phyloP scores from a whole-genome alignment of 2,113 vertebrate species.

The Baryphthengus martii region DNA sequence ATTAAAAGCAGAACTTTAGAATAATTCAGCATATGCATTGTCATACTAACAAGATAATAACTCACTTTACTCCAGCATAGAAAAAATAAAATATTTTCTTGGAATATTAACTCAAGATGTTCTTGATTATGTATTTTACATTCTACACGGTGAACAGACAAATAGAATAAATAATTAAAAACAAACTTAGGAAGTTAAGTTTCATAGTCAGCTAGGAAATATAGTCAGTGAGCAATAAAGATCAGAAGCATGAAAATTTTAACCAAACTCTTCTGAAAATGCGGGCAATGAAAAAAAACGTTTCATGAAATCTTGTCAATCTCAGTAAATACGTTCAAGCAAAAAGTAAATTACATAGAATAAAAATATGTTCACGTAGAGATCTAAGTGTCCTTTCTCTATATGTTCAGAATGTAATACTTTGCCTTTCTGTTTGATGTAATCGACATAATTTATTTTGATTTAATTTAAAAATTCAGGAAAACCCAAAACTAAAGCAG shows the following conservation, averaged over 20 bases:
- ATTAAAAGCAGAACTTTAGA: constrained; percentile 24
- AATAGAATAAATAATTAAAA: neutral
- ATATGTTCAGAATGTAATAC: neutral
- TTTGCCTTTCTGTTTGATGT: neutral
- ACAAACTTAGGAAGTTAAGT: neutral
- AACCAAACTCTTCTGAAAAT: neutral
- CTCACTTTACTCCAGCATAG: neutral
- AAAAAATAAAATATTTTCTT: neutral
- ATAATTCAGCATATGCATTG: neutral
- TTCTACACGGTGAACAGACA: neutral
- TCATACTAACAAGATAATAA: neutral
- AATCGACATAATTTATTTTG: neutral
- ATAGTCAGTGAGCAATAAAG: neutral
- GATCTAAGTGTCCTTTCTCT: neutral
- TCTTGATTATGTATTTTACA: neutral
- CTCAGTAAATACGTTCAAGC: neutral
- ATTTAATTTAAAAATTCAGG: neutral
- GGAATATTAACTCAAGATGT: neutral
- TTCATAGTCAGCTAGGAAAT: neutral
- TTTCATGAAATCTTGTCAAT: neutral
- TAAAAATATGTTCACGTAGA: neutral
- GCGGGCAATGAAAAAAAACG: neutral
- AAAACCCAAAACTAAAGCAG: neutral
- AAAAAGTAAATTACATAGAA: neutral
- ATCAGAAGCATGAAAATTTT: neutral